Conservation (phyloP, 2,888 invertebrate genomes). For the Conus canariensis region DNA sequence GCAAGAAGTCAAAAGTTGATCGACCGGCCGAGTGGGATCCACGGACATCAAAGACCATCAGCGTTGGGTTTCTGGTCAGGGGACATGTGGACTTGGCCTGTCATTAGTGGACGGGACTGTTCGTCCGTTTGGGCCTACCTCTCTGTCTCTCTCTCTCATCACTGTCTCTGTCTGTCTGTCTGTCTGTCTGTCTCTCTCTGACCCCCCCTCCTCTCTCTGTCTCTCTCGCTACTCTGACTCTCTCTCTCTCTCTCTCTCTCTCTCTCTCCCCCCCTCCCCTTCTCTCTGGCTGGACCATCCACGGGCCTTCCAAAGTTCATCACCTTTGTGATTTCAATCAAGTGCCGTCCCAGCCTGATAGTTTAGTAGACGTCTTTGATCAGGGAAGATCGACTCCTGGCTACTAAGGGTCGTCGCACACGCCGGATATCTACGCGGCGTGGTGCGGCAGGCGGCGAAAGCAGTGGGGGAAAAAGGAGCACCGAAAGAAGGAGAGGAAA, state of each 20-base stretch:
- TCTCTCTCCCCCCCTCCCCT: background rate
- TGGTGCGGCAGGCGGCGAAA: too few species aligned
- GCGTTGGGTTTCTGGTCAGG: background rate
- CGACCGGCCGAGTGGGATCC: background rate
- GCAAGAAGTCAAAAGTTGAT: background rate
- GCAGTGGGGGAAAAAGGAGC: too few species aligned
- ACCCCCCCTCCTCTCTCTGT: background rate
- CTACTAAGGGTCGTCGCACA: too few species aligned
- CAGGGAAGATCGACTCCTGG: background rate
- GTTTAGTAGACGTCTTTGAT: background rate
- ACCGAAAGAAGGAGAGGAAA: too few species aligned
- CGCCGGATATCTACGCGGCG: too few species aligned
- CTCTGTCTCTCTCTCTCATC: background rate
- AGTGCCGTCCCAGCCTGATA: background rate
- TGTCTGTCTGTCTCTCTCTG: background rate
- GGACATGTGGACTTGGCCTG: background rate
- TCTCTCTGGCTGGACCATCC: background rate
- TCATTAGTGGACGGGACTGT: too few species aligned
- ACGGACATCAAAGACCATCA: background rate
- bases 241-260: constrained; percentile 5
- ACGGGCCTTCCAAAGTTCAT: background rate
- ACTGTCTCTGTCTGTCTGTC: background rate
- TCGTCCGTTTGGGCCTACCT: background rate
- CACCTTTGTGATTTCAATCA: background rate
- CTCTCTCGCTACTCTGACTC: background rate